A percentile compares a stretch with the other conserved stretches of the same genome.
Conservation (phyloP, 2,113 vertebrate species). For the Alectura lathami region DNA sequence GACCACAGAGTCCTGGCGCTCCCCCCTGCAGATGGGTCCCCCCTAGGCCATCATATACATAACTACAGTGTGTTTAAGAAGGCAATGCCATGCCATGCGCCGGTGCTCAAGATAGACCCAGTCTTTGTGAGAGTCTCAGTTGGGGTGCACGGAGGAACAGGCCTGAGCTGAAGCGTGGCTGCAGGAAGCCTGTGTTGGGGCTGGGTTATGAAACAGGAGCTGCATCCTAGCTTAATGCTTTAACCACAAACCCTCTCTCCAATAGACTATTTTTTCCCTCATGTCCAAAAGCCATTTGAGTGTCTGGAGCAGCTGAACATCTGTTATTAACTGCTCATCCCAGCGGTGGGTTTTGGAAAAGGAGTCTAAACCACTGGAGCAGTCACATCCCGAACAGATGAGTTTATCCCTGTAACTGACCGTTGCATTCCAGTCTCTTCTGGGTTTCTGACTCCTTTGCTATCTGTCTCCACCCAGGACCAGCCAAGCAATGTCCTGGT, state of each 20-base stretch:
- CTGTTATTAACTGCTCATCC: constrained; percentile 20
- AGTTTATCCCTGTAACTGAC: neutral
- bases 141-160: neutral
- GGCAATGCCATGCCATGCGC: neutral
- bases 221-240: neutral
- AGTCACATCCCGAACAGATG: neutral
- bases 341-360: neutral
- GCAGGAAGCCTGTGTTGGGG: neutral
- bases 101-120: neutral
- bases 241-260: neutral
- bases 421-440: neutral
- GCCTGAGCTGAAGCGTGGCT: neutral
- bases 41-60: neutral
- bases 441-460: neutral
- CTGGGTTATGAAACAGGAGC: neutral
- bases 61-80: neutral
- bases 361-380: neutral
- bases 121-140: neutral
- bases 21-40: neutral
- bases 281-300: neutral
- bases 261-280: neutral
- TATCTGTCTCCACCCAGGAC: neutral
- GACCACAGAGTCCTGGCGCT: neutral
- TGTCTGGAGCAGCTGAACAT: neutral
- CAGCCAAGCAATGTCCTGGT: neutral